phyloP scores from a whole-genome alignment of 2,113 vertebrate species.

The Chloebia gouldiae region DNA sequence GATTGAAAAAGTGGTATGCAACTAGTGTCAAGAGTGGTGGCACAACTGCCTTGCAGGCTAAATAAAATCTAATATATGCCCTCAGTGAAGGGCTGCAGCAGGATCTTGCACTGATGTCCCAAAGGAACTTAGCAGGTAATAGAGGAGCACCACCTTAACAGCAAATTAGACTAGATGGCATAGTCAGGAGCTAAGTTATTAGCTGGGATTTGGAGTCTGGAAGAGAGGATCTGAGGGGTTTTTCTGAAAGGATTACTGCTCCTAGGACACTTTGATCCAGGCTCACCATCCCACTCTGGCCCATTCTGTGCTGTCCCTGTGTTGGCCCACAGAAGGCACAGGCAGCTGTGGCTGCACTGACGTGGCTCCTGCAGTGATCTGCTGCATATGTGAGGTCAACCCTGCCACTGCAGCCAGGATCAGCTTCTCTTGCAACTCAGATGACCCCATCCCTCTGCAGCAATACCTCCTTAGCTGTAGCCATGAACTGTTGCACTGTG shows the following conservation, averaged over 20 bases:
- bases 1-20: background rate
- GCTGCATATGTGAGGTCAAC: fast-evolving
- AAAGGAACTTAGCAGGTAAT: background rate
- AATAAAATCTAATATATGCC: background rate
- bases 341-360: background rate
- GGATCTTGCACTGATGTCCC: background rate
- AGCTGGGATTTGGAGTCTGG: background rate
- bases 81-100: background rate
- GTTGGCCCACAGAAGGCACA: background rate
- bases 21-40: background rate
- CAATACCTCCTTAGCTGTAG: background rate
- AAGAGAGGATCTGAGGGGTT: background rate
- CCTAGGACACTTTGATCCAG: background rate
- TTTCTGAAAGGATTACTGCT: background rate
- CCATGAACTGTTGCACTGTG: background rate
- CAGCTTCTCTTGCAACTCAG: background rate
- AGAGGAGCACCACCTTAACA: background rate
- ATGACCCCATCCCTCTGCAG: fast-evolving
- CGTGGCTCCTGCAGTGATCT: fast-evolving
- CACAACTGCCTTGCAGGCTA: fast-evolving
- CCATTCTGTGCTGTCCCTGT: fast-evolving
- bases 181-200: background rate
- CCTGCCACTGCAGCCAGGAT: background rate
- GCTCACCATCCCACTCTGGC: background rate
- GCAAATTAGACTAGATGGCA: background rate